phyloP scores from a whole-genome alignment of 2,888 invertebrate species.

The Galerucella nymphaeae region DNA sequence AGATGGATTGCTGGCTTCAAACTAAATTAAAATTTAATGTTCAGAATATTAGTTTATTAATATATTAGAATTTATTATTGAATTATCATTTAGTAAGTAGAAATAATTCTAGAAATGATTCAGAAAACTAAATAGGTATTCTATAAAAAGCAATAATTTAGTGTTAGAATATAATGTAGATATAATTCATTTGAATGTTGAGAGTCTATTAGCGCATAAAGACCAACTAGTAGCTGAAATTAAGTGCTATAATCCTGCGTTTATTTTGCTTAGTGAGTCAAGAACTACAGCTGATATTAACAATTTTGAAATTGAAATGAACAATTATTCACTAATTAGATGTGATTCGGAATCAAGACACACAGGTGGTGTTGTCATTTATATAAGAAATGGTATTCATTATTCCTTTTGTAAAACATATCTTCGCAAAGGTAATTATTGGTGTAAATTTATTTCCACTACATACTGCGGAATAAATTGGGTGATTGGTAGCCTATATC shows the following conservation, averaged over 20 bases:
- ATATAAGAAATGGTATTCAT: constrained; percentile 11
- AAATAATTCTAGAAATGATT: too few species aligned
- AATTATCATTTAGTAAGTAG: too few species aligned
- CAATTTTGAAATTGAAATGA: neutral
- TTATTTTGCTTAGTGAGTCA: constrained; percentile 21
- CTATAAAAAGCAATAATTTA: too few species aligned
- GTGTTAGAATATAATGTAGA: too few species aligned
- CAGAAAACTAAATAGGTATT: too few species aligned
- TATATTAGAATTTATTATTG: too few species aligned
- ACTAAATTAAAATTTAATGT: too few species aligned
- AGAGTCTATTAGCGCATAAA: too few species aligned
- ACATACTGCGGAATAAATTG: constrained; percentile 22
- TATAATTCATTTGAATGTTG: too few species aligned
- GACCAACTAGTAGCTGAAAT: neutral
- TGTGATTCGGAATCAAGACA: constrained; percentile 9
- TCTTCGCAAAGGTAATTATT: constrained; percentile 8
- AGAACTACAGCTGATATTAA: constrained; percentile 21
- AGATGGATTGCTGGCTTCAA: too few species aligned
- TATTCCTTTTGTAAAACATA: neutral
- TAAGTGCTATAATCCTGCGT: constrained; percentile 18
- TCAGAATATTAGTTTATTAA: too few species aligned
- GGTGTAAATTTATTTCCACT: constrained; percentile 13
- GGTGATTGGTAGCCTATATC: constrained; percentile 28
- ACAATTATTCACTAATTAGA: constrained; percentile 12
- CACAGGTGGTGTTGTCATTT: constrained; percentile 14